Base-by-base conservation (phyloP, 1,140 invertebrate genomes). In the Papilio polyxenes region DNA sequence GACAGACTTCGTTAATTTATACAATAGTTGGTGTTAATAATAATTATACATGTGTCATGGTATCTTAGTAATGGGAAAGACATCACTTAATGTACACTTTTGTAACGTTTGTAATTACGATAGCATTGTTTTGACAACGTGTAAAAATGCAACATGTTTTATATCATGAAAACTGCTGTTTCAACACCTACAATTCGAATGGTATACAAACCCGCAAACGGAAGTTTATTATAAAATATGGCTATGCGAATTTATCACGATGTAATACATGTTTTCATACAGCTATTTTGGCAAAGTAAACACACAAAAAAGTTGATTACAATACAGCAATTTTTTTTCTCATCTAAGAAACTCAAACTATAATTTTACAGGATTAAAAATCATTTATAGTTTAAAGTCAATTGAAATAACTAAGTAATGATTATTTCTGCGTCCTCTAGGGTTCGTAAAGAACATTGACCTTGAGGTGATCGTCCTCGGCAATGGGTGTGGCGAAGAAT, bases 401-500 rank as follows among this genome's bases (percentile, higher is more conserved):
- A 9, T 76, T 31, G 11, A 11, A 77, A 17, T 53, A 77, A 65
- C 56, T 37, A 8, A 40, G 2, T 62, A 76, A 40, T 78, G 49
- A 69, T 48, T 6, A 69, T 20, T 80, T 69, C 1, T 40, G 59
- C 49, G 15, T 80, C 78, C 78, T 80, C 44, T 59, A 48, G 62
- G 17, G 59, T 80, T 20, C 56, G n/a, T 62, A 56, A 13, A 44
- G 56, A 62, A 62, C 78, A 69, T 65, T 80, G 78, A 80, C 78
- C 78, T 80, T 80, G 78, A 40, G 78, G 59, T 79, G 20, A 79
- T 80, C 78, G 62, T 65, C 78, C 62, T 49, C 40, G 31, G 53
- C 37, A 23, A 65, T 80, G 62, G 78, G 78, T 80, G 78, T 37
- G 40, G 75, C 75, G 4, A 80, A 80, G 78, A 80, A 80, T 80